Evolutionary conservation across 2,888 invertebrate genomes (phyloP).

Genomic region (Tachina fera): DNA sequence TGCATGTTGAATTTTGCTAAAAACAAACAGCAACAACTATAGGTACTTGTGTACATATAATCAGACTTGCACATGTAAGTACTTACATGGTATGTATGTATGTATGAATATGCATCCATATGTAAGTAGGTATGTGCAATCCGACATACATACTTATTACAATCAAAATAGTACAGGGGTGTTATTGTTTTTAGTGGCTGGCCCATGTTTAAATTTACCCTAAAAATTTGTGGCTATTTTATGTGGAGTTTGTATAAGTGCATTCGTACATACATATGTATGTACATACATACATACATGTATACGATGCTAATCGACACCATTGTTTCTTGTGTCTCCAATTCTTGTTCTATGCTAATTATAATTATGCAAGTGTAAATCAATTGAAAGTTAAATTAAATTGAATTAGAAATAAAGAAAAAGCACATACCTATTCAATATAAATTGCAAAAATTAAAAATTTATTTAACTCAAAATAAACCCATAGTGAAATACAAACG

Average conservation of each 20-base stretch:
- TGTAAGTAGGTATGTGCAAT: too few relatives aligned
- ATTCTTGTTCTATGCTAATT: conserved; percentile 54
- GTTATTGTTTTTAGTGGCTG: neutral
- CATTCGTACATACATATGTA: neutral
- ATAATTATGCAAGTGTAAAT: conserved; percentile 66
- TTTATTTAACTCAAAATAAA: neutral
- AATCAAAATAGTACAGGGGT: neutral
- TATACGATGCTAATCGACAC: too few relatives aligned
- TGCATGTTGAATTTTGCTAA: conserved; percentile 10
- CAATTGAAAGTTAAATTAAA: conserved; percentile 51
- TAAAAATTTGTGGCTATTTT: conserved; percentile 11
- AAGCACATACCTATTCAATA: neutral
- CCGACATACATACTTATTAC: neutral
- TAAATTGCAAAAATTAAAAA: neutral
- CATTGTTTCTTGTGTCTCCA: conserved; percentile 15
- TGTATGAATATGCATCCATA: too few relatives aligned
- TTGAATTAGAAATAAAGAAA: conserved; percentile 27
- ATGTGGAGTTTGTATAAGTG: neutral
- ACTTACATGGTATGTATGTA: too few relatives aligned
- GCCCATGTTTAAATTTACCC: neutral
- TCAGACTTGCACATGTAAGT: too few relatives aligned
- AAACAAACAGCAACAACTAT: conserved; percentile 15
- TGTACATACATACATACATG: neutral
- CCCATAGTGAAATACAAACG: neutral
- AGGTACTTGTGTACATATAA: too few relatives aligned